phyloP scores from a whole-genome alignment of 2,797 vertebrate species.

The Betta splendens region DNA sequence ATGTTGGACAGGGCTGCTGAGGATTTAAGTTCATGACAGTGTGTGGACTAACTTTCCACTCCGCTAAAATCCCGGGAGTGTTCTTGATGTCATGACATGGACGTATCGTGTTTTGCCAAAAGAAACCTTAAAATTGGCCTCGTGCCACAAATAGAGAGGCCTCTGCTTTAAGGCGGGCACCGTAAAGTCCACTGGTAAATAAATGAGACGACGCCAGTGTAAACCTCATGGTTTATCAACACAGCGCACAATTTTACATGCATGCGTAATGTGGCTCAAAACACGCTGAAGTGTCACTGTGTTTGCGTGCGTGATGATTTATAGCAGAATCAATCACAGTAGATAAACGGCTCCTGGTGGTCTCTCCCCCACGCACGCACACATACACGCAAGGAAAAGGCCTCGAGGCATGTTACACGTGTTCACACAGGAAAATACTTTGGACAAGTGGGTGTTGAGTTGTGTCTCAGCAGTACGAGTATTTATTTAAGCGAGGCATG shows the following conservation, averaged over 20 bases:
- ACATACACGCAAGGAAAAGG: slow-evolving; percentile 55
- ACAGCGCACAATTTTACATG: neutral
- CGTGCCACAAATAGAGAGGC: slow-evolving; percentile 8
- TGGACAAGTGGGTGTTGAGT: slow-evolving; percentile 54
- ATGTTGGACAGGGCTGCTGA: neutral
- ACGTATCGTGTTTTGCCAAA: slow-evolving; percentile 2
- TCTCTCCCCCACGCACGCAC: slow-evolving; percentile 35
- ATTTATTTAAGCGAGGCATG: slow-evolving; percentile 4
- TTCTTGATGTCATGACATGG: neutral
- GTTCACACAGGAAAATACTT: slow-evolving; percentile 63
- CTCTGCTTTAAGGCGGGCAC: slow-evolving; percentile 7
- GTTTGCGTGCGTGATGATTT: slow-evolving; percentile 11
- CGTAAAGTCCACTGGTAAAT: slow-evolving; percentile 27
- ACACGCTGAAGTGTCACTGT: neutral
- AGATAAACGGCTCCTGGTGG: slow-evolving; percentile 60
- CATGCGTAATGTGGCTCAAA: neutral
- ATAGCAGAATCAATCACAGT: slow-evolving; percentile 19
- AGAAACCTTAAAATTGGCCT: slow-evolving; percentile 3
- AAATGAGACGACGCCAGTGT: neutral
- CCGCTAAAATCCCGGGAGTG: neutral
- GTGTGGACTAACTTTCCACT: neutral
- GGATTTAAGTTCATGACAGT: neutral
- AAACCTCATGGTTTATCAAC: neutral
- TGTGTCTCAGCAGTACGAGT: slow-evolving; percentile 15
- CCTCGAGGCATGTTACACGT: slow-evolving; percentile 69